A percentile compares a stretch with the other conserved stretches of the same genome.
Conservation (phyloP, 2,888 invertebrate species). For the Coenonympha glycerion region DNA sequence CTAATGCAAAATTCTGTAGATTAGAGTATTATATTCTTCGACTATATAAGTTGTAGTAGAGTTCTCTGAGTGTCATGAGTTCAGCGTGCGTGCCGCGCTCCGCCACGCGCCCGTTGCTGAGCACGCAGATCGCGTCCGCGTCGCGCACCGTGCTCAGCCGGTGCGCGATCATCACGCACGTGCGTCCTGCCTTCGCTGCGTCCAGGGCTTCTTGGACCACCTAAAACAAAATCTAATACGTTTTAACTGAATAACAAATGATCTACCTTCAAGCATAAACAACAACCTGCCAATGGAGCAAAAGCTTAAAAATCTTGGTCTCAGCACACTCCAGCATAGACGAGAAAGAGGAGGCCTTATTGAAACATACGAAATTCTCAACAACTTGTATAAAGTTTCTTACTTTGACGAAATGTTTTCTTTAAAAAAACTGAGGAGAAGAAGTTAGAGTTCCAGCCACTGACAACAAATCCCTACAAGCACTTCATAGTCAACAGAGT, state of each 20-base stretch:
- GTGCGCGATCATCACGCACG: slow-evolving; percentile 91
- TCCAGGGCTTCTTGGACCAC: slow-evolving; percentile 92
- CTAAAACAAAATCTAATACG: slow-evolving; percentile 45
- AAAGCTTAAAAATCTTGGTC: not conserved
- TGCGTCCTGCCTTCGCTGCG: slow-evolving; percentile 85
- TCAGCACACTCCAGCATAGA: too few relatives aligned
- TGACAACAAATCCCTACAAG: too few relatives aligned
- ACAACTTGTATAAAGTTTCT: too few relatives aligned
- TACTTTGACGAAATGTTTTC: too few relatives aligned
- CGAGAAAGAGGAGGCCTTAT: too few relatives aligned
- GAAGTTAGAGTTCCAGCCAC: too few relatives aligned
- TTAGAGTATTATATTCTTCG: too few relatives aligned
- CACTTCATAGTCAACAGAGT: too few relatives aligned
- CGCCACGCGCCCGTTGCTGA: slow-evolving; percentile 80
- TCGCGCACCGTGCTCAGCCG: slow-evolving; percentile 88
- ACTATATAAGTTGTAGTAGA: slow-evolving; percentile 73
- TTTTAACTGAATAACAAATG: not conserved
- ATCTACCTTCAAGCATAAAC: not conserved
- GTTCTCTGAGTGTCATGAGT: slow-evolving; percentile 77
- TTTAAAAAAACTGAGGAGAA: too few relatives aligned
- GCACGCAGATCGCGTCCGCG: slow-evolving; percentile 84
- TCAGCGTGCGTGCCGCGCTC: slow-evolving; percentile 83
- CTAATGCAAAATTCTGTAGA: too few relatives aligned
- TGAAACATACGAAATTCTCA: too few relatives aligned
- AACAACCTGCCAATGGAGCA: not conserved